phyloP scores from a whole-genome alignment of 2,888 invertebrate genomes.

The Erebia palarica region DNA sequence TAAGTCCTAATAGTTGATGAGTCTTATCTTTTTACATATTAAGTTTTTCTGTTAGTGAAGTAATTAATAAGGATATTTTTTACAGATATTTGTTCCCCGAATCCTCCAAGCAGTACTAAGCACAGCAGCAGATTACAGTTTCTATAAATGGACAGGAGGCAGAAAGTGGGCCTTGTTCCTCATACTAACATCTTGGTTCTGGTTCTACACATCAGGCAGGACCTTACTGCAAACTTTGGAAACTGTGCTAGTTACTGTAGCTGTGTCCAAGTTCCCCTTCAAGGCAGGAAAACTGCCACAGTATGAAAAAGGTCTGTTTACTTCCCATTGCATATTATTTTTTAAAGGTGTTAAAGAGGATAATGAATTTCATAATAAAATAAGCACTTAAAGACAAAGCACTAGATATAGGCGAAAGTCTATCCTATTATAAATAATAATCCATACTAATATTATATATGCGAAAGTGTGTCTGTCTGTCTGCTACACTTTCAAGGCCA shows the following conservation, averaged over 20 bases:
- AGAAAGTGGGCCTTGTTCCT: slow-evolving; percentile 90
- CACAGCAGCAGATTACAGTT: slow-evolving; percentile 88
- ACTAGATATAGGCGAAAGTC: too few species aligned
- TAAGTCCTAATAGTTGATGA: too few species aligned
- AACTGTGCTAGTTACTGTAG: slow-evolving; percentile 90
- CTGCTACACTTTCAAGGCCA: too few species aligned
- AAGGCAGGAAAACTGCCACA: slow-evolving; percentile 72
- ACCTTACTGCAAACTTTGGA: slow-evolving; percentile 95
- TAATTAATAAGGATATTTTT: not conserved
- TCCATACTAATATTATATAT: too few species aligned
- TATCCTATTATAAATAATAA: too few species aligned
- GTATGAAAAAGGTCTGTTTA: slow-evolving; percentile 62
- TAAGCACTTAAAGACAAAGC: too few species aligned
- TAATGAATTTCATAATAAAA: too few species aligned
- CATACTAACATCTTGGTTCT: slow-evolving; percentile 93
- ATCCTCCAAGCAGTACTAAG: slow-evolving; percentile 91
- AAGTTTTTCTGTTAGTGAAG: not conserved
- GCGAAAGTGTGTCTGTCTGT: too few species aligned
- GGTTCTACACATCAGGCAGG: slow-evolving; percentile 94
- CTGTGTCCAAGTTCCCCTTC: slow-evolving; percentile 89
- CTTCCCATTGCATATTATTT: not conserved
- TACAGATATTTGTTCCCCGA: slow-evolving; percentile 87
- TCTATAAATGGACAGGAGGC: slow-evolving; percentile 87
- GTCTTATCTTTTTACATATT: too few species aligned
- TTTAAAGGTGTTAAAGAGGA: too few species aligned